Conservation (phyloP, 2,797 vertebrate species). For the Kryptolebias ocellatus region DNA sequence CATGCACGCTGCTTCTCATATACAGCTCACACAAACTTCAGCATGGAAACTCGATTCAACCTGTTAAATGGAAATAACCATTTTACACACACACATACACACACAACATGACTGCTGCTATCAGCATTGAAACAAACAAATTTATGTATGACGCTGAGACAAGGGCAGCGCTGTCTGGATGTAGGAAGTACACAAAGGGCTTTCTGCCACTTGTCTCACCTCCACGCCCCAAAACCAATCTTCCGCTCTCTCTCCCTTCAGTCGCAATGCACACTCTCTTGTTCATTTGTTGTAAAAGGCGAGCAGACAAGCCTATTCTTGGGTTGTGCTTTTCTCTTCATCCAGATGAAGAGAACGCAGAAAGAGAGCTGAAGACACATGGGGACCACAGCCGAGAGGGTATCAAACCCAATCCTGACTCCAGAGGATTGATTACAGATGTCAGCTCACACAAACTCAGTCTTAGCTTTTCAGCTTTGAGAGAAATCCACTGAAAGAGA, state of each 20-base stretch:
- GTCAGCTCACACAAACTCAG: constrained; percentile 47
- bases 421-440: constrained; percentile 59
- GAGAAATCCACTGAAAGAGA: constrained; percentile 31
- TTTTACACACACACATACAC: constrained; percentile 11
- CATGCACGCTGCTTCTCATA: constrained; percentile 28
- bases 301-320: constrained; percentile 55
- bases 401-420: constrained; percentile 46
- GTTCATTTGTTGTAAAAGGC: constrained; percentile 62
- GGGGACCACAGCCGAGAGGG: constrained; percentile 31
- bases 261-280: constrained; percentile 64
- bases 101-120: constrained; percentile 6
- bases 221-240: constrained; percentile 59
- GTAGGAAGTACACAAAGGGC: constrained; percentile 58
- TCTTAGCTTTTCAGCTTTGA: constrained; percentile 25
- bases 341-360: constrained; percentile 38
- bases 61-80: constrained; percentile 38
- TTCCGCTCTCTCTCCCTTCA: constrained; percentile 54
- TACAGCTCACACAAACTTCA: constrained; percentile 7
- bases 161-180: constrained; percentile 45
- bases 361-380: constrained; percentile 36
- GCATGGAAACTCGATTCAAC: constrained; percentile 6
- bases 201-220: constrained; percentile 53
- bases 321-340: constrained; percentile 53
- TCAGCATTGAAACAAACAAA: constrained; percentile 37
- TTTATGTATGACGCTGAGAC: constrained; percentile 47